Percentiles rank a stretch among this genome's conserved stretches.
Conservation (phyloP, 1,140 invertebrate species). For the Panagrolaimus sp. region DNA sequence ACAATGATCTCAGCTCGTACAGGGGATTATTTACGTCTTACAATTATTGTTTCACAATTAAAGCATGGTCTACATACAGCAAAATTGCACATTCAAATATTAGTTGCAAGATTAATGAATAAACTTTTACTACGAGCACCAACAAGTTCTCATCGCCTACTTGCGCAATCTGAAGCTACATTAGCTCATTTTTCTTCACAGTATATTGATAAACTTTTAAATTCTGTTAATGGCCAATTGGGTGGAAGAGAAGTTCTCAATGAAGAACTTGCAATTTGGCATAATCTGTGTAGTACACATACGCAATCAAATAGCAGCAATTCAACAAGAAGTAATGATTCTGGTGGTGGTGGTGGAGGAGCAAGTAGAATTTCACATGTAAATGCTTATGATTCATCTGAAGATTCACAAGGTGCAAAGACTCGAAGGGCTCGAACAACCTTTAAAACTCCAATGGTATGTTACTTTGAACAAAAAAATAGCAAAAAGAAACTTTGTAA, state of each 20-base stretch:
- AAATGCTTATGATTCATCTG: conserved; percentile 16
- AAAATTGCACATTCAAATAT: conserved; percentile 42
- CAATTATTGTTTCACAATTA: conserved; percentile 34
- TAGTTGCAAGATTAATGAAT: conserved; percentile 37
- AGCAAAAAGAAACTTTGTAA: too few relatives aligned
- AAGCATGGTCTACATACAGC: conserved; percentile 41
- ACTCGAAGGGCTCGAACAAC: conserved; percentile 6
- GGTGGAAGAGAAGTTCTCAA: conserved; percentile 30
- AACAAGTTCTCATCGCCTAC: conserved; percentile 20
- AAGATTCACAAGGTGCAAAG: background rate
- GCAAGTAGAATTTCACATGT: background rate
- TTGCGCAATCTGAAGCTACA: conserved; percentile 31
- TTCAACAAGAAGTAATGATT: background rate
- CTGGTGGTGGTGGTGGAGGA: background rate
- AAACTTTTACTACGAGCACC: conserved; percentile 34
- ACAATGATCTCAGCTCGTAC: conserved; percentile 37
- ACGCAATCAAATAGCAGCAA: background rate
- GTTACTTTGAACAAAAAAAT: too few relatives aligned
- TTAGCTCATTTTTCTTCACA: conserved; percentile 33
- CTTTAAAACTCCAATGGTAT: conserved; percentile 16
- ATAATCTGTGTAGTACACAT: conserved; percentile 11
- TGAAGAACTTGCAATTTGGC: conserved; percentile 33
- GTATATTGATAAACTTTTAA: conserved; percentile 35
- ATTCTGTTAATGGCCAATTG: conserved; percentile 12
- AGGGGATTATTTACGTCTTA: conserved; percentile 33